A percentile compares a stretch with the other conserved stretches of the same genome.
phyloP scores from a whole-genome alignment of 2,797 vertebrate genomes.

The Etheostoma perlongum region DNA sequence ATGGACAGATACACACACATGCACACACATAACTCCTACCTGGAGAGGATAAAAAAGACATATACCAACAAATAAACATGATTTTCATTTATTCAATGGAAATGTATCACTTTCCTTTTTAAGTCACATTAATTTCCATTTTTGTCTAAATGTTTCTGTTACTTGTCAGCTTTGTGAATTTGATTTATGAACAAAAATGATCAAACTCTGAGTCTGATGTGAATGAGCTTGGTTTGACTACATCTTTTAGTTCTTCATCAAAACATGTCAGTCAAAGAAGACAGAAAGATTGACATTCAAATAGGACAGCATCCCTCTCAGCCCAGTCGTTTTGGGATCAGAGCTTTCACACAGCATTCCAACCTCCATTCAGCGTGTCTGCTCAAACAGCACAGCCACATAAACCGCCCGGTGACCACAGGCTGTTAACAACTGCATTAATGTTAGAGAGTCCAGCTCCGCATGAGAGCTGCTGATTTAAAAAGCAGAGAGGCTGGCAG shows the following conservation, averaged over 20 bases:
- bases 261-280: background rate
- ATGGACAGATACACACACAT: too few relatives aligned
- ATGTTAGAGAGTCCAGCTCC: conserved; percentile 66
- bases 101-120: background rate
- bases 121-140: background rate
- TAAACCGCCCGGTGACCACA: conserved; percentile 75
- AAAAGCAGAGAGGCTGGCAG: conserved; percentile 40
- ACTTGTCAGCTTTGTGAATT: background rate
- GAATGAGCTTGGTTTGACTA: background rate
- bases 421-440: conserved; percentile 83
- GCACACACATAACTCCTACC: too few relatives aligned
- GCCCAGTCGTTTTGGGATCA: conserved; percentile 26
- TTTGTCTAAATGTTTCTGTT: too few relatives aligned
- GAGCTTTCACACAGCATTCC: conserved; percentile 37
- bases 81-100: conserved; percentile 27
- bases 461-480: conserved; percentile 55
- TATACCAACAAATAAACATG: background rate
- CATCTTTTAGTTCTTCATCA: background rate
- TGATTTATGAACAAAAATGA: conserved; percentile 1
- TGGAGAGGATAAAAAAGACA: background rate
- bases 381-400: conserved; percentile 72
- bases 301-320: conserved; percentile 17
- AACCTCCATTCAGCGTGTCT: conserved; percentile 50
- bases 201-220: background rate
- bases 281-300: background rate